Base-by-base conservation (phyloP, 2,888 invertebrate species). In the Drosophila ezoana region DNA sequence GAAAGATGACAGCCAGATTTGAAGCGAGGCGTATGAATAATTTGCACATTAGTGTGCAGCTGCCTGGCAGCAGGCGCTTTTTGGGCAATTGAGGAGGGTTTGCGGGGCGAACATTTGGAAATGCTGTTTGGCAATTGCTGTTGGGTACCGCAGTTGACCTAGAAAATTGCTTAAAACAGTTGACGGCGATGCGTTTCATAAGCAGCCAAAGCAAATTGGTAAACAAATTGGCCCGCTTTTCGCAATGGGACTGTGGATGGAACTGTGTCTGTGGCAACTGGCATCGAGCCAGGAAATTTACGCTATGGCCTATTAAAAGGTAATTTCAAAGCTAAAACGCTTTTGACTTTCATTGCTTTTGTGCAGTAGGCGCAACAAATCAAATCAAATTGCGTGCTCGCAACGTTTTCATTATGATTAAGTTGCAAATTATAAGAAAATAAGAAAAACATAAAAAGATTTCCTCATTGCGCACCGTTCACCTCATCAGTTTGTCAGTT, bases 381-480 rank as follows among this genome's bases (percentile, higher is more conserved):
- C 59, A 58, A 69, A 62, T 48, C 45, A 65, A 69, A 74, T 62
- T 62, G 58, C 57, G 37, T 10, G 20, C 20, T 51, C 57, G 62
- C 49, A 35, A 64, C 44, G 59, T 64, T 71, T 59, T 18, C 52
- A 62, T 80, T 52, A 58, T 70, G 60, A 72, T 63, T 68, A 65
- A 76, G 54, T 47, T 41, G 67, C 52, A 52, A 67, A 71, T 65
- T 56, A 63, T 66, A 48, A 56, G 16, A 44, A 28, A 51, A 63
- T 66, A 48, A 56, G 16, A 44, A 28, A 51, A 66, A 72, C 54
- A 16, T 69, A 56, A 23, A 64, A 20, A 68, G 67, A 78, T 80
- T 85, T 85, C 88, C 84, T 85, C 57, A 87, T 87, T 87, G 76
- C 54, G 49, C 69, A 62, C 65, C 65, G 51, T 61, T 71, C 69